phyloP scores from a whole-genome alignment of 1,140 invertebrate species.

The Cydia strobilella region DNA sequence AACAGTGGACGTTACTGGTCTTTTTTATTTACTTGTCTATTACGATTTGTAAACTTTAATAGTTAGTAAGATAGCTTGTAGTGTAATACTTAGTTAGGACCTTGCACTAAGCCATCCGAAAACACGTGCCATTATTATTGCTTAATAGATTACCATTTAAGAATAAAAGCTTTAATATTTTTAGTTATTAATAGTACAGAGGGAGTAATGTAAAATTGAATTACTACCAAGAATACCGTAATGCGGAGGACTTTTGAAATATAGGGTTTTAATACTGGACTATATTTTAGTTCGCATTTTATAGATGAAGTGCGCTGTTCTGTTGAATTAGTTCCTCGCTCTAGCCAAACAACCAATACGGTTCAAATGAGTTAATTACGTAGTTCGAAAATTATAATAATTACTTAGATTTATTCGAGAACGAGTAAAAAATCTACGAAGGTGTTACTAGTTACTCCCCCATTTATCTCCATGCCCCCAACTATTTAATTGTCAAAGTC shows the following conservation, averaged over 20 bases:
- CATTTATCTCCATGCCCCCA: too few species aligned
- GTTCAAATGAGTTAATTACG: too few species aligned
- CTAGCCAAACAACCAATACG: too few species aligned
- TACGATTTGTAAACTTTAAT: neutral
- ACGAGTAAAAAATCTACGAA: too few species aligned
- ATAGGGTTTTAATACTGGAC: too few species aligned
- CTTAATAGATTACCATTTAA: slow-evolving; percentile 20
- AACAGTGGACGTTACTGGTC: neutral
- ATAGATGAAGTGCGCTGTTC: too few species aligned
- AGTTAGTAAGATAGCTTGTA: neutral
- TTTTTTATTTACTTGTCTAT: neutral
- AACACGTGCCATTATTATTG: slow-evolving; percentile 29
- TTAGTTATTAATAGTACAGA: neutral
- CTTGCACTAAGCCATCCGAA: slow-evolving; percentile 31
- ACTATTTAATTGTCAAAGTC: neutral
- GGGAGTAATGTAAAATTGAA: neutral
- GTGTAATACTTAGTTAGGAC: neutral
- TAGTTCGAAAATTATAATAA: too few species aligned
- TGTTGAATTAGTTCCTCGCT: too few species aligned
- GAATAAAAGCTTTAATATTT: slow-evolving; percentile 22
- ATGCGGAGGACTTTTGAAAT: too few species aligned
- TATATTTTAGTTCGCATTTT: too few species aligned
- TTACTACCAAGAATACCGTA: neutral
- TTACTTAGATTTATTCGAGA: too few species aligned
- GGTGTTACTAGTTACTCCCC: too few species aligned